Evolutionary conservation across 2,113 vertebrate genomes (phyloP).

Genomic region (Zosterops pallidus): DNA sequence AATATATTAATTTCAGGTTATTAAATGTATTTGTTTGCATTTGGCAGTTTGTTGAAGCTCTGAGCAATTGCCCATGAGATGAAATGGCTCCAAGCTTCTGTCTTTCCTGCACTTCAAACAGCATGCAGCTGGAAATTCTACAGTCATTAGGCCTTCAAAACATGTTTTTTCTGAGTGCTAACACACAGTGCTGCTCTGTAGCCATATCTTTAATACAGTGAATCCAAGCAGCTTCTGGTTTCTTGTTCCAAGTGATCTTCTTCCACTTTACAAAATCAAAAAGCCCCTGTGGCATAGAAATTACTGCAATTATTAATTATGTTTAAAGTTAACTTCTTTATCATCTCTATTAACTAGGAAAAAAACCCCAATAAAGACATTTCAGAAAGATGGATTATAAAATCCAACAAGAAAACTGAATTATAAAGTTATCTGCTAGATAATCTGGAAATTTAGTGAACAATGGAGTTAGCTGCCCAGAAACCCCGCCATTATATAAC

Average conservation of each 20-base stretch:
- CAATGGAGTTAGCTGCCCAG: neutral
- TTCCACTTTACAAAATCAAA: neutral
- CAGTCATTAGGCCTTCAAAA: constrained; percentile 40
- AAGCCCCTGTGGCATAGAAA: neutral
- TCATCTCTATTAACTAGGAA: neutral
- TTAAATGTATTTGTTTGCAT: constrained; percentile 62
- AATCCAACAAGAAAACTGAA: neutral
- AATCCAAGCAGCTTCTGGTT: neutral
- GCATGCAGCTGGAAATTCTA: neutral
- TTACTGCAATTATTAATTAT: neutral
- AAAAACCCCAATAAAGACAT: neutral
- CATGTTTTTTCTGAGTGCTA: neutral
- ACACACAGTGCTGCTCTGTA: neutral
- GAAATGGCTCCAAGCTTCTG: constrained; percentile 30
- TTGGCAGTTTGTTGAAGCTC: constrained; percentile 48
- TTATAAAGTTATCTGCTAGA: neutral
- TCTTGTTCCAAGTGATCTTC: neutral
- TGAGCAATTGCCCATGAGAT: constrained; percentile 47
- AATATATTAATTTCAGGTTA: constrained; percentile 64
- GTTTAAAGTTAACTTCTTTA: neutral
- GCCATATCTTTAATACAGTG: neutral
- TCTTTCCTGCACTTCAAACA: constrained; percentile 27
- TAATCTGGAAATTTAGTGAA: neutral
- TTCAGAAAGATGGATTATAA: neutral
- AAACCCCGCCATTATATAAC: neutral